Percentiles rank a stretch among this genome's conserved stretches.
Evolutionary conservation across 2,797 vertebrate species (phyloP).

Genomic region (Cyprinodon diabolis): DNA sequence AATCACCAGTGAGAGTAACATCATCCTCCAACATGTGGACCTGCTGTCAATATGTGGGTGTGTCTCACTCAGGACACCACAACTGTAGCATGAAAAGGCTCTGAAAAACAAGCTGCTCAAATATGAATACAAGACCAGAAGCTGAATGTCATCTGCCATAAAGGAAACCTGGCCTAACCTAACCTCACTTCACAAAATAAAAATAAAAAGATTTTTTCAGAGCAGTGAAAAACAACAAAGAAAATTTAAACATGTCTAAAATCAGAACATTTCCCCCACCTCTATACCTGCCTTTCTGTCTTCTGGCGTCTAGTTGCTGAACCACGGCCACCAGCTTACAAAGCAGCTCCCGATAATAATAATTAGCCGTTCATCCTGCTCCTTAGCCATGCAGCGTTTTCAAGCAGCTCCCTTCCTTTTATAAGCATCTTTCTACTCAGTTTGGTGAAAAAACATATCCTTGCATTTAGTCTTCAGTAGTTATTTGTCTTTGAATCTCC

Average conservation of each 20-base stretch:
- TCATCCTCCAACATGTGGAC: constrained; percentile 55
- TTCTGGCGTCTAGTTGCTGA: constrained; percentile 26
- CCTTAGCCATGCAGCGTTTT: constrained; percentile 44
- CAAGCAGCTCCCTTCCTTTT: constrained; percentile 44
- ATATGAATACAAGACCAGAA: constrained; percentile 11
- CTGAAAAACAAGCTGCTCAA: constrained; percentile 22
- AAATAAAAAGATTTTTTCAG: not conserved
- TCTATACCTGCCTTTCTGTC: constrained; percentile 42
- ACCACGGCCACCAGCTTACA: constrained; percentile 53
- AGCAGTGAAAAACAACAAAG: constrained; percentile 20
- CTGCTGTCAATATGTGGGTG: constrained; percentile 58
- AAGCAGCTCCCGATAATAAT: constrained; percentile 52
- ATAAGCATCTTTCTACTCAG: constrained; percentile 46
- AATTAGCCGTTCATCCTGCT: constrained; percentile 53
- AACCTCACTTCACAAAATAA: not conserved
- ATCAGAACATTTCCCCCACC: constrained; percentile 44
- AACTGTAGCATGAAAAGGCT: constrained; percentile 39
- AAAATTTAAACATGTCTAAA: constrained; percentile 8
- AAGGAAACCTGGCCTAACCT: not conserved
- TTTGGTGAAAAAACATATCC: constrained; percentile 27
- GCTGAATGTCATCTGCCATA: constrained; percentile 5
- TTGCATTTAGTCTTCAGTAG: constrained; percentile 21
- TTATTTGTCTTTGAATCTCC: constrained; percentile 43
- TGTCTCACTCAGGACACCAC: constrained; percentile 59
- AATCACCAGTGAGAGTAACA: constrained; percentile 27